These are phyloP conservation scores for Gopherus evgoodei DNA, from an alignment of 2,113 vertebrate species.

Conservation along the genomic window DNA sequence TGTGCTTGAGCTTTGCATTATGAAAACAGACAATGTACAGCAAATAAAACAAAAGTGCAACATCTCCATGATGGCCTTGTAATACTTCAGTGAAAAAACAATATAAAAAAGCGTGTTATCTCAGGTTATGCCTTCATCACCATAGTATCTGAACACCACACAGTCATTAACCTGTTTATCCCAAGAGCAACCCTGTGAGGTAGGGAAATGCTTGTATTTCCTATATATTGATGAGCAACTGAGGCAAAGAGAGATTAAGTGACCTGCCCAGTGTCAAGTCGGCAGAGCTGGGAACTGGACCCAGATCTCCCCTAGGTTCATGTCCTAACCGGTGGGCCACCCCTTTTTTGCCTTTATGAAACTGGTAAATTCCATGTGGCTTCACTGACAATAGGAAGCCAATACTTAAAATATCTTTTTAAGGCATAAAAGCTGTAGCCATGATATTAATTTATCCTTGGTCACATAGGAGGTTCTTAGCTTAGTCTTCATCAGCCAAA, in stretches of 20 bases:
- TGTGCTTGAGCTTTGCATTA: not conserved
- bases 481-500: not conserved
- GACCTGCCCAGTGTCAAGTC: not conserved
- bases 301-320: not conserved
- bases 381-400: not conserved
- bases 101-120: not conserved
- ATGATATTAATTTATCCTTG: not conserved
- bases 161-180: not conserved
- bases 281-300: not conserved
- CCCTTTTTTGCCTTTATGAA: not conserved
- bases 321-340: not conserved
- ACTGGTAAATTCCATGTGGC: not conserved
- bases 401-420: not conserved
- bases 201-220: not conserved
- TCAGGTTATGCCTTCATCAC: not conserved
- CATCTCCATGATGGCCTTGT: not conserved
- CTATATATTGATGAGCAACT: too few species aligned
- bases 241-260: not conserved
- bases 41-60: not conserved
- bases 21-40: not conserved
- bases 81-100: not conserved
- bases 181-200: not conserved
- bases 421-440: not conserved
- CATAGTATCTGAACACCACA: not conserved
- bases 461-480: not conserved